Evolutionary conservation across 1,140 invertebrate genomes (phyloP).

Genomic region (Achatina immaculata): DNA sequence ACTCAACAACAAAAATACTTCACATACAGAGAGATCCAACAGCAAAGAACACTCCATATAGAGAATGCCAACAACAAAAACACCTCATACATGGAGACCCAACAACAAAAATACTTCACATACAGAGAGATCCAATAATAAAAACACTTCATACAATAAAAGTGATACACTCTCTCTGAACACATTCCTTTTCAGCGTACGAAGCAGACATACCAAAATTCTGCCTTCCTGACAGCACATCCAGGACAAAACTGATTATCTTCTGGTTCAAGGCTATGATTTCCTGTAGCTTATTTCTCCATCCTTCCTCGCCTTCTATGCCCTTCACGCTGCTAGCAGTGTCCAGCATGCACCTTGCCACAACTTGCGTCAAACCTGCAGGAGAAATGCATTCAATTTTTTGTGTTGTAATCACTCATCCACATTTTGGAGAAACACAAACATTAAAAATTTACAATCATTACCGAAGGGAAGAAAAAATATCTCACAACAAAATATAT

Average conservation of each 20-base stretch:
- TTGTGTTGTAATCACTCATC: too few relatives aligned
- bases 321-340: background rate
- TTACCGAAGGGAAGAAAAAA: background rate
- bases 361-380: constrained; percentile 47
- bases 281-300: constrained; percentile 1
- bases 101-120: too few relatives aligned
- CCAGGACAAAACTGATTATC: constrained; percentile 25
- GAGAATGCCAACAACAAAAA: too few relatives aligned
- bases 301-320: background rate
- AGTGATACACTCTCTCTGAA: too few relatives aligned
- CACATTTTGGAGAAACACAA: background rate
- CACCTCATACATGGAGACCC: too few relatives aligned
- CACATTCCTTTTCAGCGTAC: too few relatives aligned
- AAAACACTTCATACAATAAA: too few relatives aligned
- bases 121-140: too few relatives aligned
- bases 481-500: too few relatives aligned
- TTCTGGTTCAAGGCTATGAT: constrained; percentile 11
- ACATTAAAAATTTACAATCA: background rate
- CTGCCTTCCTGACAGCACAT: constrained; percentile 39
- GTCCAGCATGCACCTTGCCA: constrained; percentile 48
- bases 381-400: constrained; percentile 8
- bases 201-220: constrained; percentile 40
- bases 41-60: too few relatives aligned
- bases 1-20: too few relatives aligned
- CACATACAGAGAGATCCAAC: too few relatives aligned